A percentile compares a stretch with the other conserved stretches of the same genome.
These are phyloP conservation scores for Nyctibius grandis DNA, from an alignment of 2,797 vertebrate genomes.

Conservation along the genomic window DNA sequence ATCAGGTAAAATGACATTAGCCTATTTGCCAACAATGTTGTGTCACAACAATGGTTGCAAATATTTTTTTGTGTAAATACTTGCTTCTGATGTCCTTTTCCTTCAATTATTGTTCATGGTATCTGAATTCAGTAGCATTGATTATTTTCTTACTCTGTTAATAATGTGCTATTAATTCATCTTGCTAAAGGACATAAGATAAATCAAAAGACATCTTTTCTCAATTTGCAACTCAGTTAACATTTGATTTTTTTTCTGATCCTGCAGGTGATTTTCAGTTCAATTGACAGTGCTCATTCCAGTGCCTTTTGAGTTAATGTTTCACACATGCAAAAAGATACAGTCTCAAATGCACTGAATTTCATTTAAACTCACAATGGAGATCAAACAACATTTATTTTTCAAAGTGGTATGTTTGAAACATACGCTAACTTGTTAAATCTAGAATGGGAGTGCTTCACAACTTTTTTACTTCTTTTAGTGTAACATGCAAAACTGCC, in stretches of 20 bases:
- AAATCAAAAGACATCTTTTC: not conserved
- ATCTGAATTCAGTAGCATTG: not conserved
- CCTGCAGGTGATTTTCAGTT: not conserved
- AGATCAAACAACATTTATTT: not conserved
- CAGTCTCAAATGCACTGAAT: not conserved
- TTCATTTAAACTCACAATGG: not conserved
- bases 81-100: not conserved
- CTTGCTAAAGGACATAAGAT: not conserved
- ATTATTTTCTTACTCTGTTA: not conserved
- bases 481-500: not conserved
- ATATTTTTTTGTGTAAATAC: not conserved
- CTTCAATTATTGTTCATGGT: not conserved
- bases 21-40: not conserved
- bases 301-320: not conserved
- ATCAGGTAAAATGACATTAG: fast-evolving
- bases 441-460: not conserved
- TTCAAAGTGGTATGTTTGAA: not conserved
- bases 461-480: not conserved
- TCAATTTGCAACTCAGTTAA: not conserved
- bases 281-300: not conserved
- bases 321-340: not conserved
- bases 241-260: not conserved
- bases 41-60: not conserved
- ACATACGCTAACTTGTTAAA: not conserved
- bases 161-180: not conserved